These are phyloP conservation scores for Dolichotis patagonum DNA, from an alignment of 2,113 vertebrate genomes.

Conservation along the genomic window DNA sequence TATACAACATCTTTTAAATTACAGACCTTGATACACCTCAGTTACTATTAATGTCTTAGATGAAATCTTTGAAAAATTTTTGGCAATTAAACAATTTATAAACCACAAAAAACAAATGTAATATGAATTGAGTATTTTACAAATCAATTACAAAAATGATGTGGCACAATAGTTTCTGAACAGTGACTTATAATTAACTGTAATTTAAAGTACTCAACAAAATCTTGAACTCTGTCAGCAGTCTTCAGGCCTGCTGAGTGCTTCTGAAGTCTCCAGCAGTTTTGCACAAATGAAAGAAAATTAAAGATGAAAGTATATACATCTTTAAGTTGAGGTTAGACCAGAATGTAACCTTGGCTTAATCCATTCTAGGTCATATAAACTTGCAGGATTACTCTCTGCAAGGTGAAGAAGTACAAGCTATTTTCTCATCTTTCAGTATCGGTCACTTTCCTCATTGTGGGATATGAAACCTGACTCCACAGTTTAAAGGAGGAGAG, in stretches of 20 bases:
- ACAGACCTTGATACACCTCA: neutral
- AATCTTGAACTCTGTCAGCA: conserved; percentile 51
- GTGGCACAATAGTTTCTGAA: conserved; percentile 27
- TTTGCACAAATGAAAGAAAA: conserved; percentile 31
- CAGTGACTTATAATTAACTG: conserved; percentile 49
- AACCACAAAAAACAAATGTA: neutral
- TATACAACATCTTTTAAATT: neutral
- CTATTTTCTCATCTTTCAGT: neutral
- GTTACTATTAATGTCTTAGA: conserved; percentile 1
- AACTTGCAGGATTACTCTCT: neutral
- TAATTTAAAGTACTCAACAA: conserved; percentile 37
- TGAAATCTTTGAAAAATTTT: conserved; percentile 39
- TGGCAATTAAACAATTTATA: conserved; percentile 32
- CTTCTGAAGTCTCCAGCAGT: conserved; percentile 57
- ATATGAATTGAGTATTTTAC: neutral
- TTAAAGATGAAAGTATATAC: conserved; percentile 29
- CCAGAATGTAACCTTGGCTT: neutral
- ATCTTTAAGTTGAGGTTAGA: neutral
- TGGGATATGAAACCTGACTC: neutral
- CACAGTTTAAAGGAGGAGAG: neutral
- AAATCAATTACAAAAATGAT: conserved; percentile 54
- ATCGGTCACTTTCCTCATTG: neutral
- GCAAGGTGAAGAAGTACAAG: neutral
- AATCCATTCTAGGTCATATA: neutral
- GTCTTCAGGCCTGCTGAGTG: conserved; percentile 45